Evolutionary conservation across 2,113 vertebrate species (phyloP), one percentile per base, ranked within the genome.

Genomic region (Setophaga kirtlandii): DNA sequence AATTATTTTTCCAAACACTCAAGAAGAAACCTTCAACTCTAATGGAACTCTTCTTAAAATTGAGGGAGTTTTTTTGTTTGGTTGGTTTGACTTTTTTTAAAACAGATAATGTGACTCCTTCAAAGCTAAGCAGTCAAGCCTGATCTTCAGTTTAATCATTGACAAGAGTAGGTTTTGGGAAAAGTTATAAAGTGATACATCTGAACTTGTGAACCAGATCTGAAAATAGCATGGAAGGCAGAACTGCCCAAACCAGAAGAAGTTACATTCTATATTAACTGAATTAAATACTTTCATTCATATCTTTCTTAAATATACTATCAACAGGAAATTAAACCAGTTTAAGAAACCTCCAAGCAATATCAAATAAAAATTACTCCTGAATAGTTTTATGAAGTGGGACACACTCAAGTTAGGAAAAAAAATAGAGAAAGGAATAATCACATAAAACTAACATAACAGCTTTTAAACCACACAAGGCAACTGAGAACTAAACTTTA

Each of bases 61-160:
- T 9, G 3, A 39, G 6, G 12, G 0, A 0, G 0, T 13, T 41
- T 62, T 65, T 65, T 59, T 77, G 5, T 9, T 78, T 31, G 16
- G 3, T 11, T 75, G 11, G 52, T 33, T 74, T 2, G 22, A 30
- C 4, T 18, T 74, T 33, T 80, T 69, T 67, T 44, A 37, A 20
- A 67, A 63, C 6, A 68, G 16, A 11, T 53, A 64, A 79, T 1
- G 0, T 12, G 22, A 60, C 8, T 42, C 15, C 68, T 78, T n/a
- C 20, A 64, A 50, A 80, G 46, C 12, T 12, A 6, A 79, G 41
- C 23, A 56, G 37, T 82, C n/a, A 93, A 25, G 21, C 17, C 12
- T 10, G 1, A 74, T 47, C 25, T 62, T 74, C 39, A 47, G 30
- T 67, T 71, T 71, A 64, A 60, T n/a, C 22, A 47, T 0, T 75